Evolutionary conservation across 2,888 invertebrate species (phyloP), one percentile per base, ranked within the genome.

Genomic region (Girardia tigrina): DNA sequence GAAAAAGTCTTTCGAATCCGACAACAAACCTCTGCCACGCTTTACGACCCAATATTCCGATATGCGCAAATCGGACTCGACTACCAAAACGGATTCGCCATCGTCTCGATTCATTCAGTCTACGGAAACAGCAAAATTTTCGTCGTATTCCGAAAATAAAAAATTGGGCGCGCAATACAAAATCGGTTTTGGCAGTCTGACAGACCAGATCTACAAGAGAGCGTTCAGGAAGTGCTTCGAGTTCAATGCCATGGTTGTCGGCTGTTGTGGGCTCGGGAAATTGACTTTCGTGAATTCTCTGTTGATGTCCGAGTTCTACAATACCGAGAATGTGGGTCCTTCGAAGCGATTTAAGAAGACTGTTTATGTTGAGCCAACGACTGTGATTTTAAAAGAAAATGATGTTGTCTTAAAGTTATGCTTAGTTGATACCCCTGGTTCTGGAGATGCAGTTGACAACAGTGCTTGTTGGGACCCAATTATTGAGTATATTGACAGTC

Each of bases 391-490:
- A 79, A 94, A 94, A 84, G 98, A 99, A 86, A 95, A 94, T 82
- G 94, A 95, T 73, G 98, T 98, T 42, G 94, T 95, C 86, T 88
- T 99, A 56, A 90, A 91, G 69, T 87, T 99, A 78, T 97, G 95
- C 1, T 90, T 98, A 77, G 95, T 98, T 70, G 98, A 98, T 84
- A 99, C 98, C 16, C 97, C 98, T 0, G 98, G 98, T 29, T 99
- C 98, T 83, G 98, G 98, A 0, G 97, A 98, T 85, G 93, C 94
- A 26, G 94, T 98, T 27, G 94, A 98, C 85, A 99, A 98, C 85
- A 93, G 92, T 85, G 94, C 97, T 86, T 99, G 95, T 86, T 99
- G 97, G 97, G 91, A 92, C 80, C 97, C 98, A 73, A 90, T 98
- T 75, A 90, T 94, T 81, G 92, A 97, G 85, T 97, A 91, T 86